A percentile compares a stretch with the other conserved stretches of the same genome.
Evolutionary conservation across 2,113 vertebrate species (phyloP).

Genomic region (Melanerpes aurifrons): DNA sequence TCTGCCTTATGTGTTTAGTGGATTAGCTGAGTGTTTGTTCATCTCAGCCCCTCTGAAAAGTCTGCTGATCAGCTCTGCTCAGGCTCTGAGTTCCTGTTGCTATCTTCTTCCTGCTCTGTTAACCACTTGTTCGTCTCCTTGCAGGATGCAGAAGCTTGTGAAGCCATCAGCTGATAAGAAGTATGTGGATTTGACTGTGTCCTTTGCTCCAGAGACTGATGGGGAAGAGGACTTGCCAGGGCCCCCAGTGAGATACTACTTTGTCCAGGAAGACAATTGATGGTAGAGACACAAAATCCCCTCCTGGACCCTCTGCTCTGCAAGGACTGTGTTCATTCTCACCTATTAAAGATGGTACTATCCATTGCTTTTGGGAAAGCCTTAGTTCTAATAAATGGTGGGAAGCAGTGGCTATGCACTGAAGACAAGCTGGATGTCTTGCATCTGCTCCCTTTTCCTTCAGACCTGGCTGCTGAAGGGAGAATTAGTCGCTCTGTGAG

Average conservation of each 20-base stretch:
- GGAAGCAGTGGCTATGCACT: conserved; percentile 59
- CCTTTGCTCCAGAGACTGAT: conserved; percentile 91
- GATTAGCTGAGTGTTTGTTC: too few species aligned
- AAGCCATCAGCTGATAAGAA: conserved; percentile 91
- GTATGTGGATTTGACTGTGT: conserved; percentile 96
- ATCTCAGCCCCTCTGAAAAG: too few species aligned
- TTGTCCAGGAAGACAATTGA: conserved; percentile 81
- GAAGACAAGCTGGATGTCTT: conserved; percentile 65
- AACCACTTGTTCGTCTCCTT: conserved; percentile 32
- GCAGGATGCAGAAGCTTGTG: conserved; percentile 97
- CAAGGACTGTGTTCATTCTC: conserved; percentile 62
- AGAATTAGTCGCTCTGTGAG: conserved; percentile 23
- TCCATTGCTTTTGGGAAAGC: conserved; percentile 74
- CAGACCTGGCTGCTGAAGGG: conserved; percentile 10
- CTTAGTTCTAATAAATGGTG: conserved; percentile 75
- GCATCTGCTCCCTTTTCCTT: conserved; percentile 34
- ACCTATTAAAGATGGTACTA: conserved; percentile 65
- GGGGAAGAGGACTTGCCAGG: conserved; percentile 95
- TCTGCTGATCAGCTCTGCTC: neutral
- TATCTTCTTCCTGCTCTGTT: neutral
- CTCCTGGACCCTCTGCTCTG: conserved; percentile 54
- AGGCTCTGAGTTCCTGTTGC: neutral
- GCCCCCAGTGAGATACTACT: conserved; percentile 95
- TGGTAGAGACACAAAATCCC: conserved; percentile 48
- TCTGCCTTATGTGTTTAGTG: too few species aligned